Evolutionary conservation across 64 coral and sea anemone genomes (phyloP).

Genomic region (Stichodactyla helianthus): DNA sequence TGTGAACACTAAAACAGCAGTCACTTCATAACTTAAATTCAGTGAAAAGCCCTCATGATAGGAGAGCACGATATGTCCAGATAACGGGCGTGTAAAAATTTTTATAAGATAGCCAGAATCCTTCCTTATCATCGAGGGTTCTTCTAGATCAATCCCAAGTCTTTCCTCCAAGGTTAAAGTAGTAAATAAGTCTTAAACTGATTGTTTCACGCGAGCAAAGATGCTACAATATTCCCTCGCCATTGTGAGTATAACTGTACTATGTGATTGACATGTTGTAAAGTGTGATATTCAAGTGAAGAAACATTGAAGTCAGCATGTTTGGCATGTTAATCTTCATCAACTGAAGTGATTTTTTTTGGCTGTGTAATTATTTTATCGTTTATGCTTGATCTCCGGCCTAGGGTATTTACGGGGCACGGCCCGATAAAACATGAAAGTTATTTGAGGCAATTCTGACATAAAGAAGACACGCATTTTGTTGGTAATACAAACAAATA

Average conservation of each 20-base stretch:
- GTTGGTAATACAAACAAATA: neutral
- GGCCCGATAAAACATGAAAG: neutral
- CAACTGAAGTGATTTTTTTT: neutral
- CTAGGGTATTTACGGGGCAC: neutral
- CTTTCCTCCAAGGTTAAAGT: neutral
- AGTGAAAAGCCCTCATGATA: neutral
- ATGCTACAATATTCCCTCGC: too few species aligned
- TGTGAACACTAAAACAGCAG: neutral
- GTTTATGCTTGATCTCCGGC: neutral
- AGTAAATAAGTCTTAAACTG: neutral
- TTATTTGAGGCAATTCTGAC: neutral
- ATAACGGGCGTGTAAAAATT: neutral
- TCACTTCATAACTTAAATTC: neutral
- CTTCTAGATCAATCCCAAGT: neutral
- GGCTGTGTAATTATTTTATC: neutral
- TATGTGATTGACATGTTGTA: neutral
- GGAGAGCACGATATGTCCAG: neutral
- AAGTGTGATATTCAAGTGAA: neutral
- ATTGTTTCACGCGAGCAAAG: too few species aligned
- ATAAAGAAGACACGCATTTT: neutral
- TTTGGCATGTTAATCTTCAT: neutral
- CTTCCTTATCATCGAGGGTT: neutral
- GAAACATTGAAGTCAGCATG: neutral
- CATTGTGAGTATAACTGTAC: too few species aligned
- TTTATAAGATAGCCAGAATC: constrained; percentile 5